phyloP scores from a whole-genome alignment of 2,113 vertebrate species.

The Tachysurus fulvidraco region DNA sequence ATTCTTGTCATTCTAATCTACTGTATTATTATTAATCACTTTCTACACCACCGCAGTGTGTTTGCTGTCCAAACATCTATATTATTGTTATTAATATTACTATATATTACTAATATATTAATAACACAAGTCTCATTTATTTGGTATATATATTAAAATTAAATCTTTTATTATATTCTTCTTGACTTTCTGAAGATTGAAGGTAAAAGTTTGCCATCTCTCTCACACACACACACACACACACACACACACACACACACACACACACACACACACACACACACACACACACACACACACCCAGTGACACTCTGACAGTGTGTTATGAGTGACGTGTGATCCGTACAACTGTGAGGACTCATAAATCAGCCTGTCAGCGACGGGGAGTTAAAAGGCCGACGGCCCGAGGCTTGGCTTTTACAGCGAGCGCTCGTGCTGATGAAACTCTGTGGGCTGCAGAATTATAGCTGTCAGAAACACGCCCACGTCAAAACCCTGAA shows the following conservation, averaged over 20 bases:
- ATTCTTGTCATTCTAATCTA: no score
- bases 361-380: conserved; percentile 99
- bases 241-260: background rate
- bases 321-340: conserved; percentile 99
- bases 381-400: conserved; percentile 94
- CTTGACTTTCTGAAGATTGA: background rate
- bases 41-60: background rate
- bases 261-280: conserved; percentile 21
- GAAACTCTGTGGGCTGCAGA: conserved; percentile 99
- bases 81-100: no score
- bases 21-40: background rate
- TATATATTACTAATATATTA: no score
- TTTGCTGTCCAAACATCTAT: background rate
- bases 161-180: background rate
- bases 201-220: background rate
- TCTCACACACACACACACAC: background rate
- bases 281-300: conserved; percentile 22
- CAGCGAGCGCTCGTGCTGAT: conserved; percentile 98
- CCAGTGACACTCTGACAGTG: conserved; percentile 95
- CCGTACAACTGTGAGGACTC: conserved; percentile 99
- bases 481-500: conserved; percentile 98
- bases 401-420: conserved; percentile 97
- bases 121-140: no score
- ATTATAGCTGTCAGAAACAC: conserved; percentile 99
- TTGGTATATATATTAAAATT: background rate